Conservation (phyloP, 1,140 invertebrate species). For the Aricia agestis region DNA sequence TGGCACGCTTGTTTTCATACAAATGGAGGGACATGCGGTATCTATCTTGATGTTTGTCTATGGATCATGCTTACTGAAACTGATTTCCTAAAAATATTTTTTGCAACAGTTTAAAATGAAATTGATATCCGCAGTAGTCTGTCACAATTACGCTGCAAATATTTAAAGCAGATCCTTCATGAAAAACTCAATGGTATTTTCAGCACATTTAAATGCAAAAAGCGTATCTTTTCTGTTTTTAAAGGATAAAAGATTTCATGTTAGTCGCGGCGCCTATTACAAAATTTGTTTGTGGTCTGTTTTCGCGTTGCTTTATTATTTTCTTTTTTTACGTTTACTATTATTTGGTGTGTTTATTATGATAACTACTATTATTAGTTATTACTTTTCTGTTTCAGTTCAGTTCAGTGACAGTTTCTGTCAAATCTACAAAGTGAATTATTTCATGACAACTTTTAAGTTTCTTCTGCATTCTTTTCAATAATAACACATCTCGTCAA, state of each 20-base stretch:
- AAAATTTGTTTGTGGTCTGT: not conserved
- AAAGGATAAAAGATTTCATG: not conserved
- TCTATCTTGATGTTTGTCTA: too few species aligned
- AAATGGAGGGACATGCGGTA: too few species aligned
- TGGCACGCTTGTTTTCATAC: too few species aligned
- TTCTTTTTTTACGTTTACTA: not conserved
- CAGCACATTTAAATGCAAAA: not conserved
- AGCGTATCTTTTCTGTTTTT: not conserved
- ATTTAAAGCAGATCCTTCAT: not conserved
- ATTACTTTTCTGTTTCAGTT: too few species aligned
- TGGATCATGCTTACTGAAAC: too few species aligned
- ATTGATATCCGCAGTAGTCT: not conserved
- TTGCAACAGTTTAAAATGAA: too few species aligned
- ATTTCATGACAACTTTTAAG: too few species aligned
- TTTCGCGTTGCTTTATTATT: not conserved
- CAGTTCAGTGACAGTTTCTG: too few species aligned
- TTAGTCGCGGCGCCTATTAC: not conserved
- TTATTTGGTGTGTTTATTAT: not conserved
- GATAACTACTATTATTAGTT: not conserved
- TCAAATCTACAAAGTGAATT: too few species aligned
- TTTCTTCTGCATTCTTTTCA: too few species aligned
- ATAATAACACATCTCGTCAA: too few species aligned
- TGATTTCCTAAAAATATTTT: too few species aligned
- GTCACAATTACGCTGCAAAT: not conserved
- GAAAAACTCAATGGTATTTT: not conserved